Conservation (phyloP, 2,113 vertebrate genomes). For the Vulpes ferrilata region DNA sequence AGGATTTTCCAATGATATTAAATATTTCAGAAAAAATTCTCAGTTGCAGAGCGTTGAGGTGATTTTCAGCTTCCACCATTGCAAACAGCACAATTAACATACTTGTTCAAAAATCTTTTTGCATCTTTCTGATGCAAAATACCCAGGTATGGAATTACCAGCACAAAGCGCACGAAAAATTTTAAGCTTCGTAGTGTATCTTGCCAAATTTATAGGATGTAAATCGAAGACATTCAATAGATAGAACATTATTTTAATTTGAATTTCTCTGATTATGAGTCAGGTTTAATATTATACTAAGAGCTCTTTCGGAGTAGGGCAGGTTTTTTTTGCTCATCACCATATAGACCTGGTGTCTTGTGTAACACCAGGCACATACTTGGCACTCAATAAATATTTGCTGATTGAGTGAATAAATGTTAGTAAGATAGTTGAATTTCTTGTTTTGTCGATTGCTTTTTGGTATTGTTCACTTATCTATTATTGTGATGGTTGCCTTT, state of each 20-base stretch:
- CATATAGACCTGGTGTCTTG: background rate
- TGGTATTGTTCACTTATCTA: background rate
- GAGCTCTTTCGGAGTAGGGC: background rate
- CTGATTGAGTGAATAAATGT: background rate
- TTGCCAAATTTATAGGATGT: background rate
- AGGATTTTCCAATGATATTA: slow-evolving; percentile 18
- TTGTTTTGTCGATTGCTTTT: slow-evolving; percentile 45
- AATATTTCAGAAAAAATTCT: background rate
- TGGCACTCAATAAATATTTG: background rate
- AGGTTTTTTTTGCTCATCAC: background rate
- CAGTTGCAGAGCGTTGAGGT: background rate
- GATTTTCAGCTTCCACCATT: background rate
- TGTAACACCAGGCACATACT: background rate
- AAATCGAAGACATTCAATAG: slow-evolving; percentile 23
- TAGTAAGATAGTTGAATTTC: background rate
- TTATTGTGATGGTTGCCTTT: slow-evolving; percentile 11
- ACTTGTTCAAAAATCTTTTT: background rate
- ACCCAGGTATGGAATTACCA: background rate
- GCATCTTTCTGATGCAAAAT: background rate
- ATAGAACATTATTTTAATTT: background rate
- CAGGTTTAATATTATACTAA: background rate
- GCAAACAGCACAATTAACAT: background rate
- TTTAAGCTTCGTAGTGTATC: background rate
- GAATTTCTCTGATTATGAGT: slow-evolving; percentile 10
- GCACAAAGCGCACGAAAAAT: background rate